A percentile compares a stretch with the other conserved stretches of the same genome.
Conservation (phyloP, 1,140 invertebrate genomes). For the Pseudachorutes palmiensis region DNA sequence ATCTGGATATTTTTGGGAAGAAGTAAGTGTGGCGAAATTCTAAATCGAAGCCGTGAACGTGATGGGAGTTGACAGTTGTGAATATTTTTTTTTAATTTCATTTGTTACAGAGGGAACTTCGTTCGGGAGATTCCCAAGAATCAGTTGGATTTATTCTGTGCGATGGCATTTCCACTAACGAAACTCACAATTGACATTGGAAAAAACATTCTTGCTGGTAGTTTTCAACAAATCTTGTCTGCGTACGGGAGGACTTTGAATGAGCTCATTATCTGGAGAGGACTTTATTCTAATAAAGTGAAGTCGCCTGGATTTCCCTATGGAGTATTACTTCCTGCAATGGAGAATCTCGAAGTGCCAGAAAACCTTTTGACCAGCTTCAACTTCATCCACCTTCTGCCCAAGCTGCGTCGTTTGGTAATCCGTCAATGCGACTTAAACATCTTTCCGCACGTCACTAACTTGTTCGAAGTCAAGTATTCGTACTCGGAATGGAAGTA, state of each 20-base stretch:
- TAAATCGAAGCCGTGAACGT: not conserved
- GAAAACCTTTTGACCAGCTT: not conserved
- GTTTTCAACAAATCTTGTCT: not conserved
- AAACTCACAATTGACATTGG: conserved; percentile 8
- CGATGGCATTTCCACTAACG: not conserved
- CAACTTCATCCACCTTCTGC: not conserved
- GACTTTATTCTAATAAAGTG: not conserved
- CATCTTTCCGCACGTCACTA: not conserved
- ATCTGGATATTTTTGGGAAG: conserved; percentile 6
- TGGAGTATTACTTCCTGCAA: not conserved
- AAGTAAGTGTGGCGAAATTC: not conserved
- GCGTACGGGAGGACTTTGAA: not conserved
- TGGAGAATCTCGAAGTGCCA: not conserved
- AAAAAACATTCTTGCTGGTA: not conserved
- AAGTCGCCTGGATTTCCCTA: not conserved
- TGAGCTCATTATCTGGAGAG: not conserved
- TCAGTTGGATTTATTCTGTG: not conserved
- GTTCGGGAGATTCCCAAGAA: not conserved
- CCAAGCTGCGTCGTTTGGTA: not conserved
- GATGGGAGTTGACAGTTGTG: not conserved
- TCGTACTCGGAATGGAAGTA: not conserved
- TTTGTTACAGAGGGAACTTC: not conserved
- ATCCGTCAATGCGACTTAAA: conserved; percentile 6
- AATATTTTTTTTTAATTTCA: not conserved
- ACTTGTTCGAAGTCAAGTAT: not conserved